These are phyloP conservation scores for Ptilonorhynchus violaceus DNA, from an alignment of 2,113 vertebrate genomes.

Conservation along the genomic window DNA sequence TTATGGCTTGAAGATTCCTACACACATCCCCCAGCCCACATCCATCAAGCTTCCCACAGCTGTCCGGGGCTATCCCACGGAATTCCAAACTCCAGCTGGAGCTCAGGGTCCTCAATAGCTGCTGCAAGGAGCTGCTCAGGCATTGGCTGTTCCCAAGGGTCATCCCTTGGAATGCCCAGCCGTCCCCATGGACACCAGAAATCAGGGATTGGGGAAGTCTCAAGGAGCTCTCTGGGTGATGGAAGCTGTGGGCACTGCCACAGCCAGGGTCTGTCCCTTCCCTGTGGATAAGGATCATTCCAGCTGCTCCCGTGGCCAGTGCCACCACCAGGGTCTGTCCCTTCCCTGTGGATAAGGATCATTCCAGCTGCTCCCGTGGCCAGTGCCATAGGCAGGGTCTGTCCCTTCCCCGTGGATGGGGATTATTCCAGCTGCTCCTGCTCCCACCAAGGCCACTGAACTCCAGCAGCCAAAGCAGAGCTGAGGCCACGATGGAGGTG, in stretches of 20 bases:
- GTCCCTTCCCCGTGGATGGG: neutral
- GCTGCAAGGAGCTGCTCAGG: neutral
- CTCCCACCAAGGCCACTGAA: neutral
- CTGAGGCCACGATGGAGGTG: neutral
- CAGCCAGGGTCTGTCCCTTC: neutral
- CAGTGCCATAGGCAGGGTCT: neutral
- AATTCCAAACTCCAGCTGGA: neutral
- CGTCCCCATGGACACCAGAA: neutral
- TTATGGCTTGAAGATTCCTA: conserved; percentile 41
- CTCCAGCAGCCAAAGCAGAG: neutral
- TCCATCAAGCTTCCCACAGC: neutral
- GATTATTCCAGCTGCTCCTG: neutral
- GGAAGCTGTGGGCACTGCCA: too few species aligned
- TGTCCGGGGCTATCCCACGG: neutral
- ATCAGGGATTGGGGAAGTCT: neutral
- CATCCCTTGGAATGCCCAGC: neutral
- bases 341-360: neutral
- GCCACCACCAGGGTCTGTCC: neutral
- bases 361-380: neutral
- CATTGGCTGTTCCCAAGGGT: neutral
- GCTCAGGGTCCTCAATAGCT: neutral
- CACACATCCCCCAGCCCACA: neutral
- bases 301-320: neutral
- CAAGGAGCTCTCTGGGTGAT: neutral
- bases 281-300: neutral